These are phyloP conservation scores for Petrophora chlorosata DNA, from an alignment of 2,888 invertebrate genomes.

Conservation along the genomic window DNA sequence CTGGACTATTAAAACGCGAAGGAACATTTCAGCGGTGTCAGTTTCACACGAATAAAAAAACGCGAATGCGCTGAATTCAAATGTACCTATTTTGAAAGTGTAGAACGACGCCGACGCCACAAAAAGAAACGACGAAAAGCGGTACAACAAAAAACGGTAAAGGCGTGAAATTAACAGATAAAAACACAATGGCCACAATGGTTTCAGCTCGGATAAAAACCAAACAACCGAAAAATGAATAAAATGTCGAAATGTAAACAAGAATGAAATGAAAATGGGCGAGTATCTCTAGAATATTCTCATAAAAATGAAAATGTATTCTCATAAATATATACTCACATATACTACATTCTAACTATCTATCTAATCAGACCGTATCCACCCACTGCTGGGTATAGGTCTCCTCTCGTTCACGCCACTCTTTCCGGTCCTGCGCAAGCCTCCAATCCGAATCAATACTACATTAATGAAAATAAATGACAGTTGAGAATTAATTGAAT, in stretches of 20 bases:
- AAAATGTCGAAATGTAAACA: constrained; percentile 11
- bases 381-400: no score
- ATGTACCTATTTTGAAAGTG: no score
- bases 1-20: constrained; percentile 29
- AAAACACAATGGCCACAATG: constrained; percentile 18
- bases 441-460: no score
- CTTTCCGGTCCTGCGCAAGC: no score
- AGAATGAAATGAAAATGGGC: no score
- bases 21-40: constrained; percentile 32
- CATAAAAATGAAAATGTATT: constrained; percentile 12
- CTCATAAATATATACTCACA: no score
- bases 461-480: no score
- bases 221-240: constrained; percentile 12
- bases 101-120: background rate
- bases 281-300: background rate
- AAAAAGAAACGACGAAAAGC: constrained; percentile 19
- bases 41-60: constrained; percentile 30
- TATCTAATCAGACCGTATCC: no score
- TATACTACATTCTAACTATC: no score
- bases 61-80: constrained; percentile 26
- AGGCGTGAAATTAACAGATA: constrained; percentile 29
- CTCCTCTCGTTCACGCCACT: no score
- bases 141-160: constrained; percentile 27
- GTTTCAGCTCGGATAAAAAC: constrained; percentile 8
- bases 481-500: no score